These are phyloP conservation scores for Sebastes itinus DNA, from an alignment of 2,797 vertebrate species.

Conservation along the genomic window DNA sequence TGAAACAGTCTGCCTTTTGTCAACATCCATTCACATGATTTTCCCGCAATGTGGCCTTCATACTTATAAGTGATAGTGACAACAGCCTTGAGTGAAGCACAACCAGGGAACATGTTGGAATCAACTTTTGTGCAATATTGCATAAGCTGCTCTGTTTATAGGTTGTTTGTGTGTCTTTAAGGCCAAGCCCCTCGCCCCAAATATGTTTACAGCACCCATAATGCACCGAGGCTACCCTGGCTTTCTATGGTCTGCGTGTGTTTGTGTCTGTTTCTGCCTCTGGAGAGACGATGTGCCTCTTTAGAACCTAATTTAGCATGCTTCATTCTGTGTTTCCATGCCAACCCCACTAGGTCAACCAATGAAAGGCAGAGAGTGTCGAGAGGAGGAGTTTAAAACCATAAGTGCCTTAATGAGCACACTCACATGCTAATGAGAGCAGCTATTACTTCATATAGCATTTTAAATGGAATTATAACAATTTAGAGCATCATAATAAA, in stretches of 20 bases:
- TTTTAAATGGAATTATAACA: background rate
- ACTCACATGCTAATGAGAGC: conserved; percentile 37
- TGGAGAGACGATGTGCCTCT: conserved; percentile 69
- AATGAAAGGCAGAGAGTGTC: conserved; percentile 62
- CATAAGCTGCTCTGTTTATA: background rate
- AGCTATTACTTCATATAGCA: background rate
- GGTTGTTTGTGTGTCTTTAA: conserved; percentile 11
- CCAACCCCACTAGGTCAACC: conserved; percentile 84
- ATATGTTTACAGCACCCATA: conserved; percentile 50
- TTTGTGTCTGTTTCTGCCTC: conserved; percentile 70
- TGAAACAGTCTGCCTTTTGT: conserved; percentile 44
- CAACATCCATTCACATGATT: conserved; percentile 64
- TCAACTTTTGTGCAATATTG: conserved; percentile 17
- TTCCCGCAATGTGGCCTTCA: conserved; percentile 26
- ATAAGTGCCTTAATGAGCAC: conserved; percentile 60
- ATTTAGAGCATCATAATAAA: background rate
- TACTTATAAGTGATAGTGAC: conserved; percentile 26
- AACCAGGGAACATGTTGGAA: conserved; percentile 9
- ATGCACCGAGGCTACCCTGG: conserved; percentile 41
- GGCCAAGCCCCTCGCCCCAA: conserved; percentile 5
- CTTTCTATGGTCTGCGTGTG: conserved; percentile 41
- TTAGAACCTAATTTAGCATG: conserved; percentile 80
- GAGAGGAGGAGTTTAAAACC: conserved; percentile 61
- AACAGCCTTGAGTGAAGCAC: conserved; percentile 24
- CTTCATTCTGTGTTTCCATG: conserved; percentile 82